phyloP scores from a whole-genome alignment of 2,797 vertebrate genomes.

The Onychomys arenicola region DNA sequence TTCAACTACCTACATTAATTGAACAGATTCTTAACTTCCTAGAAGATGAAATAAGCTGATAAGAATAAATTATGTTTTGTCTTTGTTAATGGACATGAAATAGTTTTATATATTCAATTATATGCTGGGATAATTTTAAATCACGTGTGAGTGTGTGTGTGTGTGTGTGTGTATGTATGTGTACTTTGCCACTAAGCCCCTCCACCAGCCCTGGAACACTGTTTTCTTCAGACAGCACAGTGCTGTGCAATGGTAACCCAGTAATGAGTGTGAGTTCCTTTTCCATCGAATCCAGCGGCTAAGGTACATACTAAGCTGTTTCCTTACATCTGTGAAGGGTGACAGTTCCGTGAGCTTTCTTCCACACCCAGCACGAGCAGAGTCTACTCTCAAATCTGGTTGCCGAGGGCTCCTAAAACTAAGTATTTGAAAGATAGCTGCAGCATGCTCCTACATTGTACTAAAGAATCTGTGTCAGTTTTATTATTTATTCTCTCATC shows the following conservation, averaged over 20 bases:
- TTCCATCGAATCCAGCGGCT: neutral
- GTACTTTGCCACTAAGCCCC: neutral
- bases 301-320: neutral
- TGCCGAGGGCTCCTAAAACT: neutral
- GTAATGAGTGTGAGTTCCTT: neutral
- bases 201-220: neutral
- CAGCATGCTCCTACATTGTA: neutral
- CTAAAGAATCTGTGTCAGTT: neutral
- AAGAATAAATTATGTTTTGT: slow-evolving; percentile 40
- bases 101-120: slow-evolving; percentile 1
- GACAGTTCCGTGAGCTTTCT: neutral
- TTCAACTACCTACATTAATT: neutral
- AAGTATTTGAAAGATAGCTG: neutral
- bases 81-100: neutral
- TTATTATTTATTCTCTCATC: slow-evolving; percentile 6
- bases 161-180: neutral
- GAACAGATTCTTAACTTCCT: neutral
- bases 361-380: neutral
- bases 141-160: no score
- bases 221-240: neutral
- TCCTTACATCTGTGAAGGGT: neutral
- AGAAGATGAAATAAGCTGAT: neutral
- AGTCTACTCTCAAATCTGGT: neutral
- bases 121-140: neutral
- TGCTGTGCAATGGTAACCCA: neutral